Evolutionary conservation across 2,113 vertebrate species (phyloP), one percentile per base, ranked within the genome.

Genomic region (Electrona antarctica): DNA sequence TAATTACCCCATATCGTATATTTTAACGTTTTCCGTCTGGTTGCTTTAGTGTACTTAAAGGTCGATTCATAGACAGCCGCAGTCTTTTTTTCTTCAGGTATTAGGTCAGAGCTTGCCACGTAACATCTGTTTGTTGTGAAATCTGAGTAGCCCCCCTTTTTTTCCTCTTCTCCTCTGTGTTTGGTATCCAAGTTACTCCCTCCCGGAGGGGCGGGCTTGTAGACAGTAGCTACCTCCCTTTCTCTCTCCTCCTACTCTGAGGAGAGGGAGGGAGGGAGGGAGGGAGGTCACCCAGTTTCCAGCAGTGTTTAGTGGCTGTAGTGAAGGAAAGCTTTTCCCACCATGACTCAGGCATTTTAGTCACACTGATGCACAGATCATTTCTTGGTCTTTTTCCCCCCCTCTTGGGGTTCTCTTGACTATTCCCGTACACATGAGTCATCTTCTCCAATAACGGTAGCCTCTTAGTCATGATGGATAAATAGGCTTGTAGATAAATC

Each of bases 121-220:
- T 91, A 92, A 87, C 92, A 92, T 93, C 94, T 96, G 95, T 96
- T 95, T 98, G 96, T 99, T 99, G 96, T 98, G 97, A 97, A 97
- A 98, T 92, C 85, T 3, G 95, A 97, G 91, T 74, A 78, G 13
- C 48, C 0, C 1, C 77, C 88, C 45, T 85, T 89, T 73, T 93
- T 92, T 41, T 41, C 33, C 33, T 41, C 33, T 41, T 41, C 33
- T 3, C 83, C 84, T 93, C 93, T 84, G 88, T 90, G 89, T 94
- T 93, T 93, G 90, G 93, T 93, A 87, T 94, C 92, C 91, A 91
- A 90, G 93, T 90, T 91, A 89, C 91, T 77, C 81, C 70, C 80
- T 68, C 71, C 76, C 67, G 59, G 68, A 63, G 74, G 64, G 62
- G 15, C 58, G 76, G 73, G 61, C 21, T 46, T 12, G 29, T 41